phyloP scores from a whole-genome alignment of 2,113 vertebrate genomes.

The Zosterops japonicus region DNA sequence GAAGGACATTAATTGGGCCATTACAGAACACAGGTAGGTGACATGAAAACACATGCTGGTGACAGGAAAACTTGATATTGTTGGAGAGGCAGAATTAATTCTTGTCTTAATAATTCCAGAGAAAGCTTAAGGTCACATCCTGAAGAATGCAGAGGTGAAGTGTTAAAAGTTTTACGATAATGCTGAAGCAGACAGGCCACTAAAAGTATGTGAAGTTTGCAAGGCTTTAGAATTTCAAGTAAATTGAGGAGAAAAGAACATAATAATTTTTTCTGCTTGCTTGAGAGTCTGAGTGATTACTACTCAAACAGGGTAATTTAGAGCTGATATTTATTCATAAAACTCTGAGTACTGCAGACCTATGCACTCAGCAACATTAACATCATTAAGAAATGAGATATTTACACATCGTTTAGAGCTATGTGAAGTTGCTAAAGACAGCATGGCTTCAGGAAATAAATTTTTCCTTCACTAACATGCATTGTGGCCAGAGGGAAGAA shows the following conservation, averaged over 20 bases:
- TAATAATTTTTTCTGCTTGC: not conserved
- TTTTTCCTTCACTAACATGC: not conserved
- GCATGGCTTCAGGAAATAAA: constrained; percentile 15
- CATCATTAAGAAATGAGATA: constrained; percentile 33
- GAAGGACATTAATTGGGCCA: not conserved
- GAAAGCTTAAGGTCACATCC: not conserved
- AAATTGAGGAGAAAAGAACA: not conserved
- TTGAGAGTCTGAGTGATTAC: not conserved
- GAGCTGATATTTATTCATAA: not conserved
- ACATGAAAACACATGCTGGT: too few relatives aligned
- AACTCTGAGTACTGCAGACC: not conserved
- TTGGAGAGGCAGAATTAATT: constrained; percentile 4
- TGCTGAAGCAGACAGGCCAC: not conserved
- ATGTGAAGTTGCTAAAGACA: constrained; percentile 23
- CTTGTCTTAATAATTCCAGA: not conserved
- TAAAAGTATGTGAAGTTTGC: not conserved
- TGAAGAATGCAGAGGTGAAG: not conserved
- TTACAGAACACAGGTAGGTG: not conserved
- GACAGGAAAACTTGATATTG: not conserved
- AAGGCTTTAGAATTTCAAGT: not conserved
- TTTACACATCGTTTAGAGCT: constrained; percentile 9
- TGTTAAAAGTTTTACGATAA: not conserved
- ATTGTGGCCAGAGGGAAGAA: not conserved
- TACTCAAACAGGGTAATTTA: not conserved
- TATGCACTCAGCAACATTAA: not conserved